Evolutionary conservation across 2,797 vertebrate genomes (phyloP).

Genomic region (Sphenopsis melanotis): DNA sequence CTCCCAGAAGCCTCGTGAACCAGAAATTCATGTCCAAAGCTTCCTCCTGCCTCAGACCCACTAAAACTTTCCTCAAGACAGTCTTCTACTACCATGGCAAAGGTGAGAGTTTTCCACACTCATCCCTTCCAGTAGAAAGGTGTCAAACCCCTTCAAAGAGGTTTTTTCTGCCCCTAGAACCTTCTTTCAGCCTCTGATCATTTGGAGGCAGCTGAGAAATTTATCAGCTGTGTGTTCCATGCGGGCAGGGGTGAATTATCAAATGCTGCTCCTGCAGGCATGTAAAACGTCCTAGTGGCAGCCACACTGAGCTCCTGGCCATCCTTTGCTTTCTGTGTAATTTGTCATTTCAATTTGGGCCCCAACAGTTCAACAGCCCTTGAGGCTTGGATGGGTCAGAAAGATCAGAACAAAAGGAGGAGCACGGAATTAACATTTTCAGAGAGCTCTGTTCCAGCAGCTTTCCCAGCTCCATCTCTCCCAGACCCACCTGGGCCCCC

Average conservation of each 20-base stretch:
- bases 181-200: neutral
- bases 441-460: neutral
- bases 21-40: neutral
- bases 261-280: slow-evolving; percentile 1
- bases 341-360: slow-evolving; percentile 17
- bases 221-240: neutral
- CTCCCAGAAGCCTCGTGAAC: neutral
- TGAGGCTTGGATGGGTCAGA: neutral
- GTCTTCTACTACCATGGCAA: fast-evolving
- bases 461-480: neutral
- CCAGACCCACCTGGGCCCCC: neutral
- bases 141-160: neutral
- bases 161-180: neutral
- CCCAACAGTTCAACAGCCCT: neutral
- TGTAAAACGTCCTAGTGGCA: neutral
- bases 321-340: neutral
- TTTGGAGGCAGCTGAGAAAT: slow-evolving; percentile 22
- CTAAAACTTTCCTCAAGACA: neutral
- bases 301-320: neutral
- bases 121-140: neutral
- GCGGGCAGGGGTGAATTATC: neutral
- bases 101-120: neutral
- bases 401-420: neutral
- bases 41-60: neutral
- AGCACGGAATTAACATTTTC: neutral